phyloP scores from a whole-genome alignment of 53 echinoderm and acorn worm species.

The Mesocentrotus franciscanus region DNA sequence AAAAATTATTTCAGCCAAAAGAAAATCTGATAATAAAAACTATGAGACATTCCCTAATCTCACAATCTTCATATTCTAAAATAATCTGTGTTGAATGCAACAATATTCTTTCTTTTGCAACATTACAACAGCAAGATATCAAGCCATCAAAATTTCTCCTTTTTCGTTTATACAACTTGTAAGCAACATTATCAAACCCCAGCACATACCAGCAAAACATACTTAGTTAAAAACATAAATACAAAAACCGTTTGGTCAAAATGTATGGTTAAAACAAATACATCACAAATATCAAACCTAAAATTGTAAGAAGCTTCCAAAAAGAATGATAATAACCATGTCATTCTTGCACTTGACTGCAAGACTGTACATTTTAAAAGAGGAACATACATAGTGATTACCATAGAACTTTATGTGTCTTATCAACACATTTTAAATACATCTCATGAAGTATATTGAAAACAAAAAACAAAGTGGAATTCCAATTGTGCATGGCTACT shows the following conservation, averaged over 20 bases:
- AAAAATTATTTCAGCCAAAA: slow-evolving; percentile 2
- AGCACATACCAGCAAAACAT: neutral
- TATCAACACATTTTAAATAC: neutral
- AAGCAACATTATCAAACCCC: neutral
- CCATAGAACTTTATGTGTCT: neutral
- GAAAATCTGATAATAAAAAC: neutral
- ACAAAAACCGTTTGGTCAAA: neutral
- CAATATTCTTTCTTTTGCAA: neutral
- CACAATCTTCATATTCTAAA: neutral
- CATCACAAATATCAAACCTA: neutral
- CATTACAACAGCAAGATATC: neutral
- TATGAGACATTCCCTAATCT: neutral
- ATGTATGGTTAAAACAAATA: neutral
- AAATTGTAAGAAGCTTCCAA: neutral
- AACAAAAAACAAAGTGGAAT: neutral
- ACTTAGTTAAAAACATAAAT: neutral
- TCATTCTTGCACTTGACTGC: neutral
- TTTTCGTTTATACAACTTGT: neutral
- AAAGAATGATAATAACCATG: neutral
- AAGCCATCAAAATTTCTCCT: neutral
- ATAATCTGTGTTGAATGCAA: neutral
- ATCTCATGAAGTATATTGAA: neutral
- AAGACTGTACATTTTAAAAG: slow-evolving; percentile 5
- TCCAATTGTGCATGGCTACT: neutral
- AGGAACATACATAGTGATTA: neutral